phyloP scores from a whole-genome alignment of 2,888 invertebrate species.

The Clusia tigrina region DNA sequence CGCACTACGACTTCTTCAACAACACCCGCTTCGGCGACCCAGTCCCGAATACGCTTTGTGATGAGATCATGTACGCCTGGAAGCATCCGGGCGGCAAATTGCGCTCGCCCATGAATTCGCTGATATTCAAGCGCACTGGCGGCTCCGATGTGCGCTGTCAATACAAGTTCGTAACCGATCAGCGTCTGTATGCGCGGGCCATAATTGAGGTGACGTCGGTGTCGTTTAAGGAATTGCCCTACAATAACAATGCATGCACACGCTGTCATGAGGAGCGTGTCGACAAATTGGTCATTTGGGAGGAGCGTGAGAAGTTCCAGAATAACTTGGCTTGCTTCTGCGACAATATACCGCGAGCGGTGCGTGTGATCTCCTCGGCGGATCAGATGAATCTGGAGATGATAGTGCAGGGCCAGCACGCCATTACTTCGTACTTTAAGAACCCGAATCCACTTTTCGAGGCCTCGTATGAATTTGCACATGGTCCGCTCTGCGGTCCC shows the following conservation, averaged over 20 bases:
- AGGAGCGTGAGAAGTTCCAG: slow-evolving; percentile 73
- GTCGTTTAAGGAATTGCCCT: slow-evolving; percentile 85
- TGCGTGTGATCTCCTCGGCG: slow-evolving; percentile 78
- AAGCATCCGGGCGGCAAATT: slow-evolving; percentile 78
- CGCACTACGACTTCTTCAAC: slow-evolving; percentile 93
- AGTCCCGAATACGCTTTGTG: slow-evolving; percentile 82
- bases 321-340: slow-evolving; percentile 80
- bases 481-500: slow-evolving; percentile 87
- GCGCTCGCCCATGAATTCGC: slow-evolving; percentile 84
- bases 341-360: slow-evolving; percentile 70
- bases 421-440: slow-evolving; percentile 88
- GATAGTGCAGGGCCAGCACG: slow-evolving; percentile 84
- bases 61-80: slow-evolving; percentile 89
- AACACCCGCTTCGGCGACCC: slow-evolving; percentile 87
- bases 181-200: slow-evolving; percentile 80
- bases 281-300: slow-evolving; percentile 84
- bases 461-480: slow-evolving; percentile 88
- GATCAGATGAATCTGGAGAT: slow-evolving; percentile 83
- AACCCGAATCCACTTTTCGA: slow-evolving; percentile 84
- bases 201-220: slow-evolving; percentile 78
- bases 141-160: slow-evolving; percentile 81
- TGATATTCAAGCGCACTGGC: slow-evolving; percentile 83
- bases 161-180: slow-evolving; percentile 85
- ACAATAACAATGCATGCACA: slow-evolving; percentile 81
- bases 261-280: slow-evolving; percentile 87